These are phyloP conservation scores for Gymnoscopelus microlampas DNA, from an alignment of 2,797 vertebrate species.

Conservation along the genomic window DNA sequence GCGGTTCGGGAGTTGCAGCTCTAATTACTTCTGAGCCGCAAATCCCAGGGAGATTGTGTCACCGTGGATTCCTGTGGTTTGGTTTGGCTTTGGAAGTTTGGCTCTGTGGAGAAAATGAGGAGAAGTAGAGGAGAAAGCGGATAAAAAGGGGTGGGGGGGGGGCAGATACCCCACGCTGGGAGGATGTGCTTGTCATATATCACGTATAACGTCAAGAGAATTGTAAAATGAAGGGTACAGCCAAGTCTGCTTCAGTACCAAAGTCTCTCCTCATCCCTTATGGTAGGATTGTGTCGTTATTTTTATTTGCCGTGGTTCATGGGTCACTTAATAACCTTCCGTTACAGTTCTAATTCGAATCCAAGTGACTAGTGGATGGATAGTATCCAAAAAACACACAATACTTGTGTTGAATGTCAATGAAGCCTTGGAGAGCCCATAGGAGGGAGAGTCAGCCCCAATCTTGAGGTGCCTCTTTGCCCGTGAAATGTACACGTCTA, in stretches of 20 bases:
- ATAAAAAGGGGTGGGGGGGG: conserved; percentile 11
- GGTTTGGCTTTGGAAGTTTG: conserved; percentile 32
- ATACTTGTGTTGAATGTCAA: conserved; percentile 58
- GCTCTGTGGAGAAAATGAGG: conserved; percentile 21
- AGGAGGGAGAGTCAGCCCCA: conserved; percentile 14
- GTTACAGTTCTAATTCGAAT: conserved; percentile 66
- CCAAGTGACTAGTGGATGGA: conserved; percentile 64
- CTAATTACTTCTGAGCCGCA: conserved; percentile 59
- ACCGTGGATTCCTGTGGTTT: conserved; percentile 39
- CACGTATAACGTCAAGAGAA: background rate
- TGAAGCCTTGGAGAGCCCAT: conserved; percentile 36
- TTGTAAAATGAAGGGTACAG: background rate
- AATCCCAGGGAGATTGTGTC: conserved; percentile 49
- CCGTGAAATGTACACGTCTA: background rate
- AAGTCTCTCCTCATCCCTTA: conserved; percentile 34
- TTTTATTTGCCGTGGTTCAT: conserved; percentile 53
- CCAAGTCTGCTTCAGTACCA: background rate
- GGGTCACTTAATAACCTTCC: conserved; percentile 70
- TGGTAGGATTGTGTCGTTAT: conserved; percentile 46
- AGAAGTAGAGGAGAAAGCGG: conserved; percentile 28
- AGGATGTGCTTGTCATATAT: conserved; percentile 40
- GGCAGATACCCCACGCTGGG: conserved; percentile 29
- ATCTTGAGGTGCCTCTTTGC: conserved; percentile 16
- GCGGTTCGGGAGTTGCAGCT: conserved; percentile 36
- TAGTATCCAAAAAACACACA: conserved; percentile 45